A percentile compares a stretch with the other conserved stretches of the same genome.
Conservation (phyloP, 2,113 vertebrate species). For the Ptyas mucosa region DNA sequence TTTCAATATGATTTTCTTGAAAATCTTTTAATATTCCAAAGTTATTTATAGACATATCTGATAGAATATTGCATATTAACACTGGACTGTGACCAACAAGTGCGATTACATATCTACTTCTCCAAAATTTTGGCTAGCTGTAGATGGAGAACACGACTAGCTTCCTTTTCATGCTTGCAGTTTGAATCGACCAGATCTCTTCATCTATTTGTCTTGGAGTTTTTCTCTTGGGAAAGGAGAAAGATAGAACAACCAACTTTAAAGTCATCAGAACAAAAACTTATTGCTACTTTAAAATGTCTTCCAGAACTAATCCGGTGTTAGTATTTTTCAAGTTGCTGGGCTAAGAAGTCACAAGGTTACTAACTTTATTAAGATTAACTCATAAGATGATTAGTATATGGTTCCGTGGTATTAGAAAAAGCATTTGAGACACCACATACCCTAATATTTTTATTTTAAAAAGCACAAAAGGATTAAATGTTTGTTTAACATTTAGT, state of each 20-base stretch:
- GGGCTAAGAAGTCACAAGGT: neutral
- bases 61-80: neutral
- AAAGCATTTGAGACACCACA: slow-evolving; percentile 24
- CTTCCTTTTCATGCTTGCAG: neutral
- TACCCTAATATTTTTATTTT: slow-evolving; percentile 17
- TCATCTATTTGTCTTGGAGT: neutral
- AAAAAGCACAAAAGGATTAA: neutral
- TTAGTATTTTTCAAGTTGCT: neutral
- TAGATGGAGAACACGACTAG: neutral
- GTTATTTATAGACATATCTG: slow-evolving; percentile 5
- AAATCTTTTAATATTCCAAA: neutral
- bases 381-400: neutral
- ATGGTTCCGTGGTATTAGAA: neutral
- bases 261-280: neutral
- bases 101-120: neutral
- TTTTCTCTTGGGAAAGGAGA: neutral
- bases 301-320: neutral
- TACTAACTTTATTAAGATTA: neutral
- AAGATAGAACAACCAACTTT: neutral
- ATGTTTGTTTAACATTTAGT: slow-evolving; percentile 23
- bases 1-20: neutral
- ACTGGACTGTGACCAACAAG: neutral
- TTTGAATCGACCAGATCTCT: neutral
- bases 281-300: neutral
- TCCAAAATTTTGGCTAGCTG: neutral